phyloP scores from a whole-genome alignment of 2,113 vertebrate species.

The Phylloscopus whistleri region DNA sequence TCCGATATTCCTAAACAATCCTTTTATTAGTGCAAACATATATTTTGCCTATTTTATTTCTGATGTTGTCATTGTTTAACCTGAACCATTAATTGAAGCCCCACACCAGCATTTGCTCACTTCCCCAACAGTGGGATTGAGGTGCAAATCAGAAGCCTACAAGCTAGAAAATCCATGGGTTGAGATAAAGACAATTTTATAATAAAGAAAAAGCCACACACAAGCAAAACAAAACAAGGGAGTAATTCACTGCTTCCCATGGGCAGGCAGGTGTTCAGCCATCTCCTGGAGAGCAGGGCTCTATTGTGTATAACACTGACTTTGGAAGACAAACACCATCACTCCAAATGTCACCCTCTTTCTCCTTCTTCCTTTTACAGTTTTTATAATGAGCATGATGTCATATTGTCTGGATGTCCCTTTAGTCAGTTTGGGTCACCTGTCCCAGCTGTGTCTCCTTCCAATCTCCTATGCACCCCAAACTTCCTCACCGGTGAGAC shows the following conservation, averaged over 20 bases:
- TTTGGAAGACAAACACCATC: neutral
- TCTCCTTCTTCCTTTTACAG: too few relatives aligned
- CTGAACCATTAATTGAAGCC: neutral
- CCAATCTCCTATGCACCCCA: accelerated
- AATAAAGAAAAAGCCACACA: neutral
- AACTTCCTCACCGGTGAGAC: neutral
- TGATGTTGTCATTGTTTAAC: neutral
- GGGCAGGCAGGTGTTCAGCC: neutral
- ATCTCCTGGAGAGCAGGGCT: neutral
- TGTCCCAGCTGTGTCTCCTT: neutral
- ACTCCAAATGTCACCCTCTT: neutral
- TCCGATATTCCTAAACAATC: neutral
- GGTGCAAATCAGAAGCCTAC: neutral
- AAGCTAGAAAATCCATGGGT: neutral
- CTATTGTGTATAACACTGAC: neutral
- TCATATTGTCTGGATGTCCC: neutral
- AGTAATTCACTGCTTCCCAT: neutral
- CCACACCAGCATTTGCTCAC: neutral
- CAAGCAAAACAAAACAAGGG: neutral
- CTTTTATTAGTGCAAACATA: neutral
- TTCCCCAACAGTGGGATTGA: neutral
- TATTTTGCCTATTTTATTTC: neutral
- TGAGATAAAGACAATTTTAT: neutral
- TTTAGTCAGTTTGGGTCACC: neutral
- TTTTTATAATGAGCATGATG: neutral